phyloP scores from a whole-genome alignment of 2,888 invertebrate genomes.

The Auanema sp. region DNA sequence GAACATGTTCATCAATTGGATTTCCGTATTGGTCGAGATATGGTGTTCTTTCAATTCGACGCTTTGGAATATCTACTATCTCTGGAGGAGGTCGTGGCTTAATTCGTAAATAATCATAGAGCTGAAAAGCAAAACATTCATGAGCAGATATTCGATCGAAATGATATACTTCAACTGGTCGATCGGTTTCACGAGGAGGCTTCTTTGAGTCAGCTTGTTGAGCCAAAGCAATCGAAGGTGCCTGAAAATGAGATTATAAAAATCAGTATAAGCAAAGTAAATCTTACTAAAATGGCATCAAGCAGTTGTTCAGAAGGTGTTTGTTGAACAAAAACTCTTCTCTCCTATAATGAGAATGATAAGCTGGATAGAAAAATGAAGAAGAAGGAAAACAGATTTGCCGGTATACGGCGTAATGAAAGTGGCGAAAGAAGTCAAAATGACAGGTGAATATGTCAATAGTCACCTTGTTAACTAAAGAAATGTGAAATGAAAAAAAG shows the following conservation, averaged over 20 bases:
- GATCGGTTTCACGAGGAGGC: conserved; percentile 32
- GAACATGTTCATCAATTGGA: conserved; percentile 22
- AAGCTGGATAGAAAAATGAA: conserved; percentile 11
- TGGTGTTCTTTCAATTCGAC: conserved; percentile 4
- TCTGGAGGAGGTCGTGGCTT: conserved; percentile 35
- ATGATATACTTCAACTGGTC: neutral
- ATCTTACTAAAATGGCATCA: conserved; percentile 39
- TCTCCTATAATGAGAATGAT: conserved; percentile 51
- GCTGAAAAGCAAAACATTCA: conserved; percentile 6
- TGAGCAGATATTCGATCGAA: neutral
- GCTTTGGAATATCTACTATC: conserved; percentile 28
- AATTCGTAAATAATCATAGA: conserved; percentile 58
- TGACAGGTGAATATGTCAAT: too few species aligned
- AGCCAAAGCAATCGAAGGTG: conserved; percentile 24
- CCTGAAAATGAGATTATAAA: conserved; percentile 12
- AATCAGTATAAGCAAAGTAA: neutral
- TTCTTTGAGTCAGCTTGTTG: conserved; percentile 11
- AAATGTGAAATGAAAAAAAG: too few species aligned
- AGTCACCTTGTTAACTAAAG: too few species aligned
- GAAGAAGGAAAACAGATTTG: conserved; percentile 9
- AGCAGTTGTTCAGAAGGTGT: conserved; percentile 61
- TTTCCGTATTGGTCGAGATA: conserved; percentile 31
- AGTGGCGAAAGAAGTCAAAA: conserved; percentile 4
- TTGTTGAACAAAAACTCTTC: conserved; percentile 64
- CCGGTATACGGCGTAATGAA: neutral